Evolutionary conservation across 2,113 vertebrate species (phyloP), one percentile per base, ranked within the genome.

Genomic region (Atractosteus spatula): DNA sequence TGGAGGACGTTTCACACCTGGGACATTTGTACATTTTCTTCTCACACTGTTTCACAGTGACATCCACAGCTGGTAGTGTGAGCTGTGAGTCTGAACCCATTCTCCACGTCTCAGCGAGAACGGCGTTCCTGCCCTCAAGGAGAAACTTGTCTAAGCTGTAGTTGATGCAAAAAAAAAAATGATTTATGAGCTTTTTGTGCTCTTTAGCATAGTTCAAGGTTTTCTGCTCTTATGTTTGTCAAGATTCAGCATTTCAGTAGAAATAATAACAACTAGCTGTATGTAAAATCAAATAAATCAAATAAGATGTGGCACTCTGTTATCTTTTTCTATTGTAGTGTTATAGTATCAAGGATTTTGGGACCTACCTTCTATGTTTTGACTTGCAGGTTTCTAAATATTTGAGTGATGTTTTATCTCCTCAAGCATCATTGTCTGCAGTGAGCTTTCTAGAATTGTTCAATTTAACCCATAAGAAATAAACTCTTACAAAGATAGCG

Each of bases 151-250:
- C 63, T 12, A 56, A 73, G 82, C 61, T 77, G 77, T 10, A 77
- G 76, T 73, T 80, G 84, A 81, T 85, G 55, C 51, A 61, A 64
- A 65, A 42, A 64, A 65, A 42, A 75, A 75, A 77, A 74, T 82
- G 83, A 87, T 88, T 86, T 85, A 84, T 84, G 79, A n/a, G 71
- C 75, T 71, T 73, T 47, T 76, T 73, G 11, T 74, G 66, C 45
- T 72, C 47, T 13, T 63, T 41, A 44, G 12, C 43, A n/a, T 62
- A 17, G 17, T 8, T 47, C 44, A 44, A 17, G 17, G 57, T 59
- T 59, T 59, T 59, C 16, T n/a, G 45, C 14, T 47, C 16, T 13
- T 8, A 69, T 7, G 12, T 45, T 13, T 59, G 8, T 62, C 44
- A 3, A 62, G 17, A 59, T 51, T 62, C 69, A 51, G 69, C 14